Evolutionary conservation across 2,888 invertebrate species (phyloP).

Genomic region (Taphrorychus bicolor): DNA sequence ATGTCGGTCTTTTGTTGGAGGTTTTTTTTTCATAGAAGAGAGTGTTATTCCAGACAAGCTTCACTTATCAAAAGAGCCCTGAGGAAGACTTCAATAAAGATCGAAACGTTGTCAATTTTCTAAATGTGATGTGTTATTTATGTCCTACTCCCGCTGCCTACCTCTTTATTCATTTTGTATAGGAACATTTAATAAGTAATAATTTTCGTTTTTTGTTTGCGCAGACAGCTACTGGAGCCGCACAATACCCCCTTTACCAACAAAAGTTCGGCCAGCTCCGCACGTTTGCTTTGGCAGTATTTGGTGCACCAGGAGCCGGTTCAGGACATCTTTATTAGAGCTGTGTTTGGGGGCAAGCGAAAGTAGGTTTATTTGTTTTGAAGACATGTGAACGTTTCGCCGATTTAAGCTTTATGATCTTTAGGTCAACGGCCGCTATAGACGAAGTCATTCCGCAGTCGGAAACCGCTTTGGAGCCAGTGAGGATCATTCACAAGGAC

Average conservation of each 20-base stretch:
- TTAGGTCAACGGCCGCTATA: slow-evolving; percentile 57
- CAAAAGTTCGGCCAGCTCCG: slow-evolving; percentile 74
- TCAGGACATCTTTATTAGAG: slow-evolving; percentile 90
- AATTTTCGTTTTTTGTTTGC: no score
- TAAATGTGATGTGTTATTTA: no score
- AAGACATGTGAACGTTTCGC: background rate
- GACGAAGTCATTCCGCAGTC: slow-evolving; percentile 60
- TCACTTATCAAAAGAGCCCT: no score
- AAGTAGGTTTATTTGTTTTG: slow-evolving; percentile 14
- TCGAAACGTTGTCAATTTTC: no score
- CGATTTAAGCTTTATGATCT: background rate
- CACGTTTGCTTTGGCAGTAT: slow-evolving; percentile 89
- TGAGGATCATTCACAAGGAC: slow-evolving; percentile 97
- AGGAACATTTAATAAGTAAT: no score
- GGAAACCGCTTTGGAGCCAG: slow-evolving; percentile 71
- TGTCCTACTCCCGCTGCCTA: no score
- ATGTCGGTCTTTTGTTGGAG: no score
- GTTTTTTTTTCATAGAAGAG: no score
- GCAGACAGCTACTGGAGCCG: slow-evolving; percentile 85
- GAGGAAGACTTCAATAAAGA: no score
- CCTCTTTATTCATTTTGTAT: no score
- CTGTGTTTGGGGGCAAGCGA: slow-evolving; percentile 38
- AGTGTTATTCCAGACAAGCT: no score
- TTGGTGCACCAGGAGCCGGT: slow-evolving; percentile 91
- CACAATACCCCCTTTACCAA: slow-evolving; percentile 94